These are phyloP conservation scores for Steatornis caripensis DNA, from an alignment of 2,113 vertebrate species.

Conservation along the genomic window DNA sequence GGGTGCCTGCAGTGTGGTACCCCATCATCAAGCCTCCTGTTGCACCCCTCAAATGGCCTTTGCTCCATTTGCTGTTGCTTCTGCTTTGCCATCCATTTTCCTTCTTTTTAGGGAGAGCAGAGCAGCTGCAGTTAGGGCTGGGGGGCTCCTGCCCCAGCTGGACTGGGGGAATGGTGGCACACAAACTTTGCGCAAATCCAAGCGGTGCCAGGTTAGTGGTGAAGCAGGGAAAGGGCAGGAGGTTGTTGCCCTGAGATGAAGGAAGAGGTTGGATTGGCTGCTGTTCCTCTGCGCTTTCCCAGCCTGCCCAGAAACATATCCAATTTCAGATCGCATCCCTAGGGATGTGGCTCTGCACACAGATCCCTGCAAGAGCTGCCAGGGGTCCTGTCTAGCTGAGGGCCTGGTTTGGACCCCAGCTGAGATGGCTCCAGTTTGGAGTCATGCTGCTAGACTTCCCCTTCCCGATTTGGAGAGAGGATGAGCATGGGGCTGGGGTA, in stretches of 20 bases:
- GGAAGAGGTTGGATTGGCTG: not conserved
- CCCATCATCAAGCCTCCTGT: accelerated
- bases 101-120: not conserved
- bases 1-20: not conserved
- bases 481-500: accelerated
- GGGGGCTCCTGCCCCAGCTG: not conserved
- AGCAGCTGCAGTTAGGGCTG: not conserved
- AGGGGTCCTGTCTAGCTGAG: not conserved
- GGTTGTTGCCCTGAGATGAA: not conserved
- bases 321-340: not conserved
- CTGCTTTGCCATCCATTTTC: not conserved
- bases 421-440: not conserved
- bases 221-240: not conserved
- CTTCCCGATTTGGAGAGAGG: accelerated
- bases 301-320: not conserved
- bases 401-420: not conserved
- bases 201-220: not conserved
- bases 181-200: not conserved
- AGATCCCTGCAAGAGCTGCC: not conserved
- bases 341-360: not conserved
- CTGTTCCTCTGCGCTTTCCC: not conserved
- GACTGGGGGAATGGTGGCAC: not conserved
- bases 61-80: not conserved
- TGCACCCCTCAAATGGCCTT: not conserved
- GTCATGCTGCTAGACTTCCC: not conserved